Base-by-base conservation (phyloP, 2,797 vertebrate species). In the Serranus cabrilla region DNA sequence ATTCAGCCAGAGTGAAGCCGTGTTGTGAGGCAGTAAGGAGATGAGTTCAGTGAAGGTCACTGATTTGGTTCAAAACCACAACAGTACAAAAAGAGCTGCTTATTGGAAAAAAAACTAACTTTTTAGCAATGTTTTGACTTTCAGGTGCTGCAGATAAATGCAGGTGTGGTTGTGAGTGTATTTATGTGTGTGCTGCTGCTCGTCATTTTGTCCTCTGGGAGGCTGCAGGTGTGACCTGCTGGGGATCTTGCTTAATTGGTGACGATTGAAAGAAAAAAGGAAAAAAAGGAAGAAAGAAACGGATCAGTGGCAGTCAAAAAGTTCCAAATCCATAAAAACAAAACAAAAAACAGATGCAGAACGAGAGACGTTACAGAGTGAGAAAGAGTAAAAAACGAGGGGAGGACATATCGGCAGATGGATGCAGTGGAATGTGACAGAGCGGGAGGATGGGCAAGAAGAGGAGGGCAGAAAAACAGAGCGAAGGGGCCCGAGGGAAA, bases 341-440 rank as follows among this genome's bases (percentile, higher is more conserved):
- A 50, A 11, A 54, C 16, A 31, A 9, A 7, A 71, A 67, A 63
- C 11, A 62, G 11, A 74, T 20, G 9, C 12, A 12, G 12, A 17
- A 59, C 2, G 2, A 39, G n/a, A 69, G 27, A 57, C 13, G 8
- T 23, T 25, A 27, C 18, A n/a, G 31, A 23, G 37, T 34, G 1
- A 31, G 50, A 58, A 46, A 42, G 1, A 13, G 40, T 34, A 11
- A 46, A n/a, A 34, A 43, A 11, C 14, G 6, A 64, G 11, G 18
- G 18, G 25, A 37, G 16, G 37, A 60, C 18, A 58, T 50, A 55
- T 25, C 50, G 75, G 78, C 56, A 52, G 69, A 80, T 13, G 37
- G 69, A 70, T 71, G 71, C 70, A 81, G 43, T 67, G 56, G 60
- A 86, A 85, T 84, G 70, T 69, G 67, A 83, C 51, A 51, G 54